A percentile compares a stretch with the other conserved stretches of the same genome.
Conservation (phyloP, 2,888 invertebrate genomes). For the Acleris literana region DNA sequence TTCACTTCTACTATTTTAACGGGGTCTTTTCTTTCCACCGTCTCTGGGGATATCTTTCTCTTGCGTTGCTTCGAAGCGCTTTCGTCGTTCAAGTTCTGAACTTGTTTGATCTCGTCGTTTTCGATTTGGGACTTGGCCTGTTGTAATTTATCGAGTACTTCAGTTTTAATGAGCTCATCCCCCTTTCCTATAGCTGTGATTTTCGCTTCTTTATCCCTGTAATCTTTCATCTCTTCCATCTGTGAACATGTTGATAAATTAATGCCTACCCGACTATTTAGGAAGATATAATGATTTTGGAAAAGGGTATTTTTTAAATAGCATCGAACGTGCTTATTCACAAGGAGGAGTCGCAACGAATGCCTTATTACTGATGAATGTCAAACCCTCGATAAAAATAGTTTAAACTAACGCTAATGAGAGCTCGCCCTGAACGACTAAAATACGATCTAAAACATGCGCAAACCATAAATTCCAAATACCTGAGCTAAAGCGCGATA, state of each 20-base stretch:
- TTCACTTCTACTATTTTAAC: constrained; percentile 31
- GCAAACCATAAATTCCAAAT: constrained; percentile 36
- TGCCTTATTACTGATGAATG: too few species aligned
- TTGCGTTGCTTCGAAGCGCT: constrained; percentile 50
- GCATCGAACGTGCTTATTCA: too few species aligned
- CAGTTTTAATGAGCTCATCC: constrained; percentile 60
- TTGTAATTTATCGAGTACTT: constrained; percentile 60
- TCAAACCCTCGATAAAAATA: too few species aligned
- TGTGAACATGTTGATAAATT: constrained; percentile 45
- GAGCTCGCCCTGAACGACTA: background rate
- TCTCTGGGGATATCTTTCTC: constrained; percentile 51
- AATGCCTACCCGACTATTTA: constrained; percentile 3
- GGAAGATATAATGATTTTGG: background rate
- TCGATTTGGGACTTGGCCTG: constrained; percentile 51
- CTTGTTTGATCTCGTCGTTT: constrained; percentile 42
- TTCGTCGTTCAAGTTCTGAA: constrained; percentile 29
- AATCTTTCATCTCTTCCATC: constrained; percentile 64
- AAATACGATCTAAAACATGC: background rate
- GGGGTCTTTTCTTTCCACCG: constrained; percentile 43
- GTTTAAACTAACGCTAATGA: too few species aligned
- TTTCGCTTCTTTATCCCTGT: constrained; percentile 66
- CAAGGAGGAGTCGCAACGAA: too few species aligned
- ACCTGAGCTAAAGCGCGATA: constrained; percentile 68
- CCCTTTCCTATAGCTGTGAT: constrained; percentile 61
- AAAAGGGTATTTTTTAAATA: too few species aligned